Evolutionary conservation across 2,888 invertebrate genomes (phyloP).

Genomic region (Trichopoda pennipes): DNA sequence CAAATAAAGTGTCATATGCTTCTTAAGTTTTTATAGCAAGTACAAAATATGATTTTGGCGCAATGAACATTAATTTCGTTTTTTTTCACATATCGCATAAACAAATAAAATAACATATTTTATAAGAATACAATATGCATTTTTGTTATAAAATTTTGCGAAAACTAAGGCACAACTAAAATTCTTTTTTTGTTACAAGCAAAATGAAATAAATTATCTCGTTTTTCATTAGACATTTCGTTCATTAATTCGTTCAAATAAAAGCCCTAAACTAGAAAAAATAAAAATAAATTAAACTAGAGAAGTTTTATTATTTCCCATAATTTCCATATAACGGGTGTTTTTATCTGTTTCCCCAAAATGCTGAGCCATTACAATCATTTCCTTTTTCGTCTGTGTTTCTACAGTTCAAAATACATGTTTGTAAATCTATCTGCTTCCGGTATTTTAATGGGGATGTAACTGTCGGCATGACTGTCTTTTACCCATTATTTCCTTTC

Average conservation of each 20-base stretch:
- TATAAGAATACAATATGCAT: neutral
- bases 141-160: conserved; percentile 1
- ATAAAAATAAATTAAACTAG: neutral
- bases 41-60: too few species aligned
- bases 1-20: too few species aligned
- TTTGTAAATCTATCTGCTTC: neutral
- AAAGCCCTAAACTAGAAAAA: neutral
- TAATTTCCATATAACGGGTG: conserved; percentile 28
- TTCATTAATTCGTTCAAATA: too few species aligned
- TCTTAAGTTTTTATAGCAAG: too few species aligned
- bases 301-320: conserved; percentile 13
- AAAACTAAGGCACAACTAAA: neutral
- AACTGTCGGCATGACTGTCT: conserved; percentile 7
- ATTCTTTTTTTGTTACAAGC: too few species aligned
- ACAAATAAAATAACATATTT: too few species aligned
- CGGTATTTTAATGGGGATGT: neutral
- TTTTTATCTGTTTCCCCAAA: conserved; percentile 41
- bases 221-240: too few species aligned
- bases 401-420: neutral
- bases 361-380: conserved; percentile 35
- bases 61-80: too few species aligned
- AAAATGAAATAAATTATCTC: too few species aligned
- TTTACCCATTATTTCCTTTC: conserved; percentile 55
- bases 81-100: too few species aligned
- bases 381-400: neutral